A percentile compares a stretch with the other conserved stretches of the same genome.
These are phyloP conservation scores for Anoplolepis gracilipes DNA, from an alignment of 1,140 invertebrate species.

Conservation along the genomic window DNA sequence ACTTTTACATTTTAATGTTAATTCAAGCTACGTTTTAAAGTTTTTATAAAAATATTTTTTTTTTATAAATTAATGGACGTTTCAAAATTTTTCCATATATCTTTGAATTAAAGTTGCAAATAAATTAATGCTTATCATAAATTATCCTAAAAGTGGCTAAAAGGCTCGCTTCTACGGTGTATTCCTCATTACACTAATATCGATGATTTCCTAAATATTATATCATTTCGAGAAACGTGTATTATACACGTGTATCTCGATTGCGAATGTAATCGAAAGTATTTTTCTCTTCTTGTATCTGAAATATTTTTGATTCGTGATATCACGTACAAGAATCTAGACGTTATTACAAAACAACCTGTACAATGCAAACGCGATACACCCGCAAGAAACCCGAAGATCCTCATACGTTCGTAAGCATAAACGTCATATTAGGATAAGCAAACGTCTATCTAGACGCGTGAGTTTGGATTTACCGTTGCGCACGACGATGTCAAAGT, in stretches of 20 bases:
- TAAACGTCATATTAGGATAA: constrained; percentile 17
- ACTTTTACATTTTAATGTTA: no score
- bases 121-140: background rate
- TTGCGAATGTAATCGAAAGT: background rate
- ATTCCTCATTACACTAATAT: background rate
- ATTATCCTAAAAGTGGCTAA: background rate
- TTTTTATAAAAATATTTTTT: background rate
- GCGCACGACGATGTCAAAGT: constrained; percentile 23
- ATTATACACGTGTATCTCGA: constrained; percentile 1
- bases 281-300: constrained; percentile 28
- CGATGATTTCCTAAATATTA: background rate
- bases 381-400: background rate
- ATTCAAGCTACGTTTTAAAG: no score
- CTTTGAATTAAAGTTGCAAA: constrained; percentile 1
- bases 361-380: background rate
- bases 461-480: constrained; percentile 38
- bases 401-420: background rate
- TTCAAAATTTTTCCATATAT: background rate
- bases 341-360: background rate
- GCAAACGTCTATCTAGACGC: constrained; percentile 29
- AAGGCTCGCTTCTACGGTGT: no score
- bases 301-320: constrained; percentile 32
- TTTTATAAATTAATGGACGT: background rate
- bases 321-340: constrained; percentile 33
- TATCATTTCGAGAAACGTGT: background rate